phyloP scores from a whole-genome alignment of 1,140 invertebrate genomes.

The Diabrotica undecimpunctata region DNA sequence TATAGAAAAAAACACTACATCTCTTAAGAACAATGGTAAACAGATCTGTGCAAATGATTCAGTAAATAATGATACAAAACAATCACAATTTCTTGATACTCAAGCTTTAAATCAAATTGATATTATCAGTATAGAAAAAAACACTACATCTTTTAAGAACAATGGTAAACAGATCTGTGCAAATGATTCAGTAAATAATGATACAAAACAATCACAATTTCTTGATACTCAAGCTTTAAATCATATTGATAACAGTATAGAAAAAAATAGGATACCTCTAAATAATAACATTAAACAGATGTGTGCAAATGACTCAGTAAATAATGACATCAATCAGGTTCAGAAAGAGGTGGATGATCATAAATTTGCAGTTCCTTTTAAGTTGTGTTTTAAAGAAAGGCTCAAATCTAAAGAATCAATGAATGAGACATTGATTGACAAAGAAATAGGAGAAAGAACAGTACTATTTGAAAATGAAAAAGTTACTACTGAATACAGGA shows the following conservation, averaged over 20 bases:
- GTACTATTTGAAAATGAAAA: slow-evolving; percentile 26
- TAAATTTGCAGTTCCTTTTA: slow-evolving; percentile 20
- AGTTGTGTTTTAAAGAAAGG: slow-evolving; percentile 16
- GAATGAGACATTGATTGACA: slow-evolving; percentile 10
- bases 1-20: background rate
- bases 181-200: background rate
- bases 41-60: slow-evolving; percentile 5
- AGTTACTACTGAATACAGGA: slow-evolving; percentile 28
- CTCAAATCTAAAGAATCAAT: background rate
- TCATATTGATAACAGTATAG: slow-evolving; percentile 27
- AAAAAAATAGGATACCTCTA: background rate
- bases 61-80: background rate
- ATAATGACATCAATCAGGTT: slow-evolving; percentile 5
- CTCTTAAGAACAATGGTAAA: background rate
- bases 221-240: slow-evolving; percentile 23
- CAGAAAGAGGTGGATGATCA: slow-evolving; percentile 16
- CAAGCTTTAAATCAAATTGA: slow-evolving; percentile 32
- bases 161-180: background rate
- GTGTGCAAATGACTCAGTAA: background rate
- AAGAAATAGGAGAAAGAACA: slow-evolving; percentile 20
- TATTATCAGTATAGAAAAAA: background rate
- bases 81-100: slow-evolving; percentile 18
- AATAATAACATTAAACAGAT: background rate
- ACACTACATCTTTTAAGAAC: background rate
- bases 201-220: slow-evolving; percentile 8